Conservation (phyloP, 2,888 invertebrate species). For the Lithophane socia region DNA sequence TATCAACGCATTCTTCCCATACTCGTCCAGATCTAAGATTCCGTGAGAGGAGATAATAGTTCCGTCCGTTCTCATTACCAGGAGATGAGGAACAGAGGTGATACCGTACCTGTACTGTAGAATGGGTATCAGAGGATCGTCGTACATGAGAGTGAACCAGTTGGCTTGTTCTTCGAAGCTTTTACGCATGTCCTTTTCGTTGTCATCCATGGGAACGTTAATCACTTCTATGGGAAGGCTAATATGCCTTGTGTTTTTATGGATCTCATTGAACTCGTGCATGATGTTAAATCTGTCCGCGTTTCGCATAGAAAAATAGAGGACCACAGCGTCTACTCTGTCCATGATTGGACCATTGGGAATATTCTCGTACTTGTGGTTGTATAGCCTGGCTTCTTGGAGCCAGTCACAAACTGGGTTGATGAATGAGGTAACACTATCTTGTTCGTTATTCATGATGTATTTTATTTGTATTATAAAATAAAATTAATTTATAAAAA, state of each 20-base stretch:
- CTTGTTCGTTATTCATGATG: neutral
- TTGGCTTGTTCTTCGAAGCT: conserved; percentile 81
- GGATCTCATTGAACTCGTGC: conserved; percentile 79
- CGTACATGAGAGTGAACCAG: conserved; percentile 83
- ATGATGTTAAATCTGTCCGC: conserved; percentile 79
- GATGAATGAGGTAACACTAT: neutral
- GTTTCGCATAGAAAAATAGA: conserved; percentile 79
- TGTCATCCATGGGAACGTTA: conserved; percentile 81
- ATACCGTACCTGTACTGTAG: conserved; percentile 80
- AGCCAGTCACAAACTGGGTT: conserved; percentile 73
- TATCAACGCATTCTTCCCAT: conserved; percentile 83
- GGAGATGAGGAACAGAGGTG: conserved; percentile 78
- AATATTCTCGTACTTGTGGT: conserved; percentile 74
- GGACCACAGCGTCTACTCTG: conserved; percentile 77
- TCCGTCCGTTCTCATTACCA: conserved; percentile 76
- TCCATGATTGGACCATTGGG: conserved; percentile 64
- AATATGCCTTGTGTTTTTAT: conserved; percentile 77
- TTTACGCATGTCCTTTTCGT: conserved; percentile 69
- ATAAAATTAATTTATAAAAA: neutral
- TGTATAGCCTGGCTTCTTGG: conserved; percentile 73
- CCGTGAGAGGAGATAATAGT: conserved; percentile 78
- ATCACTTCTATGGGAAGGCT: conserved; percentile 85
- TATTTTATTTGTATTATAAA: neutral
- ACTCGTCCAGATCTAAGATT: conserved; percentile 78
- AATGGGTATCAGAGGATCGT: conserved; percentile 76